Base-by-base conservation (phyloP, 2,113 vertebrate species). In the Lepus americanus region DNA sequence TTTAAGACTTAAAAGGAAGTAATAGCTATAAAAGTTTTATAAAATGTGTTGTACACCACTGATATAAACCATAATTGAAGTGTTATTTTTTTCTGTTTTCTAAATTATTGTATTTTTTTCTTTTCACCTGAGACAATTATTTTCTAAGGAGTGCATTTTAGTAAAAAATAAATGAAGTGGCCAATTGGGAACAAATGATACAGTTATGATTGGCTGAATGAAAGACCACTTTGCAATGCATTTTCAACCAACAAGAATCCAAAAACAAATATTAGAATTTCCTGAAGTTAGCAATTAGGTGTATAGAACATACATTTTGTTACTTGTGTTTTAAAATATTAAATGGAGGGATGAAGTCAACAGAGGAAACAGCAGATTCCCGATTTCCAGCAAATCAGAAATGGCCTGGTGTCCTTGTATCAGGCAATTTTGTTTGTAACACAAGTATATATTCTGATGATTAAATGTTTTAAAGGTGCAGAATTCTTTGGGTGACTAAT, bases 1-100 rank as follows among this genome's bases (percentile, higher is more conserved):
- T 96, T 97, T 96, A 95, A 72, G 11, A 90, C 27, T 94, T 97
- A 87, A 5, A 87, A 3, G 4, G 23, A 69, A n/a, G 66, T 31
- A 69, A 27, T n/a, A 12, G 13, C 66, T 69, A 27, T 69, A 69
- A 96, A 80, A 19, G 66, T 80, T 87, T 77, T 51, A 95, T 92
- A 29, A 96, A 80, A 55, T 55, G 9, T 88, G 23, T 5, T 61
- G 69, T 61, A 22, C 7, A 88, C n/a, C 36, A 95, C 25, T 82
- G 8, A 3, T 92, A 2, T 61, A 13, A 87, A 95, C 94, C 64
- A 29, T 81, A 94, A 83, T 85, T 92, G 53, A 94, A 96, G 53
- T 49, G 25, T 0, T 4, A 44, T 44, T 44, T 94, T 78, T 76
- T 95, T 6, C 7, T 94, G 1, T 74, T 92, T 81, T 82, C 87